A percentile compares a stretch with the other conserved stretches of the same genome.
Evolutionary conservation across 2,113 vertebrate genomes (phyloP).

Genomic region (Plecotus auritus): DNA sequence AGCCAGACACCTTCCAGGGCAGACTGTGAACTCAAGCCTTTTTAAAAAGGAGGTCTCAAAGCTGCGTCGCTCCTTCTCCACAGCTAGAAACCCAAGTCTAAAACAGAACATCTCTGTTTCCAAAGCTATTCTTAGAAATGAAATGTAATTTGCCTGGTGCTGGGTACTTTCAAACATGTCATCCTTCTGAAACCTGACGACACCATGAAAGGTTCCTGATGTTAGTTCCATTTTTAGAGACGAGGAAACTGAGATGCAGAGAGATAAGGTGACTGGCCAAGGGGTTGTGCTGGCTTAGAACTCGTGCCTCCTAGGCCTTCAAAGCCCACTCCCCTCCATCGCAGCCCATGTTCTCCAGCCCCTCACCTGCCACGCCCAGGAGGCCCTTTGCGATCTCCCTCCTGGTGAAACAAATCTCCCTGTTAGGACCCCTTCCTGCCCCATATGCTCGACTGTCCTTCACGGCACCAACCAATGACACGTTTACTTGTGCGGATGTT

Average conservation of each 20-base stretch:
- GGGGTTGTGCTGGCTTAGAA: neutral
- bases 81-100: neutral
- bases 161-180: neutral
- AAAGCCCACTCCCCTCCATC: neutral
- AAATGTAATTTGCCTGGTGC: neutral
- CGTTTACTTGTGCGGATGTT: neutral
- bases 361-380: neutral
- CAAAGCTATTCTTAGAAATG: constrained; percentile 53
- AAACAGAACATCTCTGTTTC: neutral
- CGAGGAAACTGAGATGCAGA: neutral
- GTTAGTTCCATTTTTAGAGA: neutral
- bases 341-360: fast-evolving
- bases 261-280: neutral
- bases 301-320: fast-evolving
- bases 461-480: neutral
- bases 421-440: neutral
- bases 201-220: neutral
- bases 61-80: constrained; percentile 1
- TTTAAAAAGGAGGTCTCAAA: neutral
- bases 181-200: neutral
- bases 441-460: neutral
- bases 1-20: neutral
- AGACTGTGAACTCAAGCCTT: neutral
- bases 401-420: neutral
- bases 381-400: neutral